Percentiles rank a stretch among this genome's conserved stretches.
Evolutionary conservation across 2,113 vertebrate species (phyloP).

Genomic region (Ceratotherium simum): DNA sequence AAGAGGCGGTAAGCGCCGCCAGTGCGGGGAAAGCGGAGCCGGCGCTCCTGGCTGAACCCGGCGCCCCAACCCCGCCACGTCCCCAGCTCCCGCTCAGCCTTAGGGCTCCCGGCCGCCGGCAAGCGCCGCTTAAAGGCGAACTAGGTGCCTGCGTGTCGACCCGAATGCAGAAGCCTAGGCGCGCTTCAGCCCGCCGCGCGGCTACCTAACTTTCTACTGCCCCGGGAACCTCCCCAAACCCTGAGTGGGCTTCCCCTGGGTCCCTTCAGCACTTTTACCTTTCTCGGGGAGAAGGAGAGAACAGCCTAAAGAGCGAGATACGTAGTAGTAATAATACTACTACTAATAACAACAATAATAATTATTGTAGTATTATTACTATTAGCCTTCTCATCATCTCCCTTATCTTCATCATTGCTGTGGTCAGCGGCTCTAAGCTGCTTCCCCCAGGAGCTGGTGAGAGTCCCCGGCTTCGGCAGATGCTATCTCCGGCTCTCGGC

Average conservation of each 20-base stretch:
- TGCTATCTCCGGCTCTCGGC: background rate
- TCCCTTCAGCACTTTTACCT: background rate
- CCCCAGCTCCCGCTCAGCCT: background rate
- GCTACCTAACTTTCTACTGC: constrained; percentile 6
- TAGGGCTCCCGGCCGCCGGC: rapidly evolving
- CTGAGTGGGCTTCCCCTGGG: background rate
- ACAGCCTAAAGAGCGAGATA: background rate
- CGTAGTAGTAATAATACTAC: background rate
- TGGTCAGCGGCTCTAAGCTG: background rate
- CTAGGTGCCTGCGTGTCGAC: background rate
- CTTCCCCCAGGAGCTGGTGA: background rate
- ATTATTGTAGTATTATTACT: background rate
- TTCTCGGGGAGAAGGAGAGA: background rate
- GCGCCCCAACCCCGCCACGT: rapidly evolving
- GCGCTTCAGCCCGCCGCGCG: background rate
- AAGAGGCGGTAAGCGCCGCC: rapidly evolving
- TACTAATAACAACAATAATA: background rate
- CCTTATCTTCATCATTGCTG: background rate
- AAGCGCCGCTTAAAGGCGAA: constrained; percentile 43
- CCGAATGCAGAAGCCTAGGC: background rate
- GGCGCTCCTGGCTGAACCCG: background rate
- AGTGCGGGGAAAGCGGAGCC: background rate
- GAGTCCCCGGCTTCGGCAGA: background rate
- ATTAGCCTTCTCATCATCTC: background rate
- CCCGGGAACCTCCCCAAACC: background rate